Base-by-base conservation (phyloP, 2,888 invertebrate species). In the Heteropelma amictum region DNA sequence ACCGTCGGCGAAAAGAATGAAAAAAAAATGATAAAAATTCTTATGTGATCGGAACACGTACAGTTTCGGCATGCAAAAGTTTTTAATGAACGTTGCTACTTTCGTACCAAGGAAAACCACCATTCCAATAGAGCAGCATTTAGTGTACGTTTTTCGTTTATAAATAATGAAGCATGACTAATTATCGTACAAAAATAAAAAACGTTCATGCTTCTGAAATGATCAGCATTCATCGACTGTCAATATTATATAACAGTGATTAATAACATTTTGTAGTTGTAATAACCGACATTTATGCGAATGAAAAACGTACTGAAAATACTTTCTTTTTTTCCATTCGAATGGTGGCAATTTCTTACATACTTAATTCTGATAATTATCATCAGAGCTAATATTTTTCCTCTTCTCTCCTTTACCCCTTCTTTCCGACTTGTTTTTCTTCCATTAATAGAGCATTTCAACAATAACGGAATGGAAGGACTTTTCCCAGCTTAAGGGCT, bases 381-480 rank as follows among this genome's bases (percentile, higher is more conserved):
- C n/a, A n/a, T n/a, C n/a, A n/a, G n/a, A n/a, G n/a, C n/a, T n/a
- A n/a, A n/a, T n/a, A n/a, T n/a, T n/a, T n/a, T n/a, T n/a, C n/a
- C n/a, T n/a, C n/a, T n/a, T n/a, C n/a, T n/a, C n/a, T n/a, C n/a
- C n/a, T n/a, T n/a, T n/a, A n/a, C n/a, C n/a, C n/a, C n/a, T n/a
- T 28, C 4, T 45, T 47, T 14, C 8, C 21, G 10, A 21, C 5
- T 47, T 28, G 10, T 47, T 51, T 14, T 33, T 42, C 12, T 12
- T 26, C 54, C n/a, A 6, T 47, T 23, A 30, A 35, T 47, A 54
- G 23, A 26, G 38, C 8, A 70, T 19, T 53, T 54, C 45, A 65
- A 53, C 58, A 69, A 70, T 35, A 40, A 65, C 47, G 60, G 64
- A 74, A 74, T 60, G 53, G 23, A 35, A 26, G 10, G 51, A 70